Evolutionary conservation across 2,888 invertebrate genomes (phyloP).

Genomic region (Corbicula japonica): DNA sequence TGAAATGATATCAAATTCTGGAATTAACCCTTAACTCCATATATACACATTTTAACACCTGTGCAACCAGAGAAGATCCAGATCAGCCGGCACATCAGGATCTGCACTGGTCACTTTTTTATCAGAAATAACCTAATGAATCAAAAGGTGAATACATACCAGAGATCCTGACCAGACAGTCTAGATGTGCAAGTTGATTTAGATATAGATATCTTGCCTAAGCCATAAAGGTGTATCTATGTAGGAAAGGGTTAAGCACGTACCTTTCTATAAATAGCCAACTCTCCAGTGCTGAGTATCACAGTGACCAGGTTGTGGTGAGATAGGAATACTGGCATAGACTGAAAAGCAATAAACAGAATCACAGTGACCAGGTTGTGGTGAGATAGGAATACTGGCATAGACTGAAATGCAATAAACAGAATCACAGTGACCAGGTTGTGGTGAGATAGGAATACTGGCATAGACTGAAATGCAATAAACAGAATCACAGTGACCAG

Average conservation of each 20-base stretch:
- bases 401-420: slow-evolving; percentile 74
- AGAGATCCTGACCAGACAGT: too few species aligned
- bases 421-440: slow-evolving; percentile 75
- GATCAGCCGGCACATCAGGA: too few species aligned
- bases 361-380: slow-evolving; percentile 76
- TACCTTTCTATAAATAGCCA: slow-evolving; percentile 76
- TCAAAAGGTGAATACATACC: too few species aligned
- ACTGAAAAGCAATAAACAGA: slow-evolving; percentile 69
- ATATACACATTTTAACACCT: too few species aligned
- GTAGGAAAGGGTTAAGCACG: slow-evolving; percentile 7
- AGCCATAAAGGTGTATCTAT: background rate
- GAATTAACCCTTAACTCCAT: too few species aligned
- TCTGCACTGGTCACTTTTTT: too few species aligned
- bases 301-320: slow-evolving; percentile 76
- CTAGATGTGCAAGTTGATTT: too few species aligned
- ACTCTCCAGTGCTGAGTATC: slow-evolving; percentile 73
- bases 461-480: slow-evolving; percentile 76
- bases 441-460: slow-evolving; percentile 77
- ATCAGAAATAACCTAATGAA: too few species aligned
- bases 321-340: slow-evolving; percentile 78
- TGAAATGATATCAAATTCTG: too few species aligned
- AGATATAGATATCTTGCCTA: too few species aligned
- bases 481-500: too few species aligned
- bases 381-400: slow-evolving; percentile 78
- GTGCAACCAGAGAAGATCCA: too few species aligned